phyloP scores from a whole-genome alignment of 2,113 vertebrate genomes.

The Phrynosoma blainvillii region DNA sequence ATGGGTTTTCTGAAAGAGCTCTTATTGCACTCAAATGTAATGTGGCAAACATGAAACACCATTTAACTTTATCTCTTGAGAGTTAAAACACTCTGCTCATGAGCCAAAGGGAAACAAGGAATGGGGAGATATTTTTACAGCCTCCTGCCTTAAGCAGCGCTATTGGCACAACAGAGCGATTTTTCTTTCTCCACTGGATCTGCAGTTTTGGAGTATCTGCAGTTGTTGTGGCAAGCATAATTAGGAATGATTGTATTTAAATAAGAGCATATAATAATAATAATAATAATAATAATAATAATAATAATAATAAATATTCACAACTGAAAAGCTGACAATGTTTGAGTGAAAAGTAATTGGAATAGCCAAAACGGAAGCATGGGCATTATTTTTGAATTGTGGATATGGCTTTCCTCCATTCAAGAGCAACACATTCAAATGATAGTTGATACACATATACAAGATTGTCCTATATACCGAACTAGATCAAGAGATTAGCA shows the following conservation, averaged over 20 bases:
- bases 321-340: neutral
- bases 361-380: neutral
- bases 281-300: no score
- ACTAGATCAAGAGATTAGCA: neutral
- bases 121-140: constrained; percentile 5
- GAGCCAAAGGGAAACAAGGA: neutral
- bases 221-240: neutral
- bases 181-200: neutral
- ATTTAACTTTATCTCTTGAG: constrained; percentile 32
- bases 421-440: neutral
- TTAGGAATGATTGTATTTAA: neutral
- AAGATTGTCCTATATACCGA: neutral
- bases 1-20: constrained; percentile 21
- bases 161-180: neutral
- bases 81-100: constrained; percentile 13
- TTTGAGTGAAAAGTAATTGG: neutral
- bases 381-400: neutral
- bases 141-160: neutral
- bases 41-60: neutral
- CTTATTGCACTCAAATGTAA: constrained; percentile 1
- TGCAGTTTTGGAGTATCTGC: neutral
- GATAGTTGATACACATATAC: neutral
- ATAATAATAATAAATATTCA: neutral
- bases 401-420: neutral
- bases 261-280: neutral